phyloP scores from a whole-genome alignment of 1,140 invertebrate species.

The Drosophila bipectinata region DNA sequence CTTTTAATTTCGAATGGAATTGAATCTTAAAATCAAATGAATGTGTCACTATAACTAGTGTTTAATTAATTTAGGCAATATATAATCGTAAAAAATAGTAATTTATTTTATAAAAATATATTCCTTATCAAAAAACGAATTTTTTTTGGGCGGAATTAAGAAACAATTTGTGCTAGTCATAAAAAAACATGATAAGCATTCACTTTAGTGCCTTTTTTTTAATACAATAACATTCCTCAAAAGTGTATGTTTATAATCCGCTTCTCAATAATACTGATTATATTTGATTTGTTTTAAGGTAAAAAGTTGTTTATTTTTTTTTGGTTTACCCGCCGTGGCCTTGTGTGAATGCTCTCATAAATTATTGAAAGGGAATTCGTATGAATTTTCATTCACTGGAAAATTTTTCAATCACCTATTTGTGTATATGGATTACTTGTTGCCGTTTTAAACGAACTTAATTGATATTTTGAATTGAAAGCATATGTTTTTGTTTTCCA shows the following conservation, averaged over 20 bases:
- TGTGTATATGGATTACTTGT: slow-evolving; percentile 4
- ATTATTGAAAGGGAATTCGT: slow-evolving; percentile 24
- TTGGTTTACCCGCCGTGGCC: slow-evolving; percentile 11
- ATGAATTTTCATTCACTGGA: slow-evolving; percentile 35
- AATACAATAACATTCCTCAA: background rate
- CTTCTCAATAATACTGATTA: slow-evolving; percentile 8
- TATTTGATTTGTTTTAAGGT: slow-evolving; percentile 27
- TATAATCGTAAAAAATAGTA: background rate
- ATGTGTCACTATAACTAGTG: too few species aligned
- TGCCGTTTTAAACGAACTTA: background rate
- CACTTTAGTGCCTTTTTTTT: background rate
- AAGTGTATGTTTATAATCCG: slow-evolving; percentile 27
- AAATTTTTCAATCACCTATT: slow-evolving; percentile 23
- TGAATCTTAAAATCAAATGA: background rate
- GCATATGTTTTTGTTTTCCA: background rate
- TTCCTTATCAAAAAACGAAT: background rate
- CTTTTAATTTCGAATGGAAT: slow-evolving; percentile 4
- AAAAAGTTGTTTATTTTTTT: slow-evolving; percentile 25
- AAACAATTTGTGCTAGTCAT: background rate
- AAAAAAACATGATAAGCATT: slow-evolving; percentile 10
- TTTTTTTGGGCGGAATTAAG: background rate
- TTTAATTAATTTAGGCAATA: background rate
- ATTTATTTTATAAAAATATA: too few species aligned
- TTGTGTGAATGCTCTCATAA: slow-evolving; percentile 29
- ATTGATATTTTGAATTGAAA: slow-evolving; percentile 6